phyloP scores from a whole-genome alignment of 2,888 invertebrate species.

The Erebia palarica region DNA sequence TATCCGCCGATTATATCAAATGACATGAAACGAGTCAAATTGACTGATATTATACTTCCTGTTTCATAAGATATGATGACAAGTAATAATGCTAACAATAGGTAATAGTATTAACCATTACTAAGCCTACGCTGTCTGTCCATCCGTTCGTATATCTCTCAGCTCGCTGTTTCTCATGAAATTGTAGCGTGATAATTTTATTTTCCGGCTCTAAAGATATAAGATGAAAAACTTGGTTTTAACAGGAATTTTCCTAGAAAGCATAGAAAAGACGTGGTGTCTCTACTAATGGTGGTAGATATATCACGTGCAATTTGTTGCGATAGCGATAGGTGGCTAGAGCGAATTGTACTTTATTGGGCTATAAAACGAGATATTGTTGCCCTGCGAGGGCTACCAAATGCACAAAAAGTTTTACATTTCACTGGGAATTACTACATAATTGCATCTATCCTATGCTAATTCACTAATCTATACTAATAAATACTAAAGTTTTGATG shows the following conservation, averaged over 20 bases:
- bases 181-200: too few relatives aligned
- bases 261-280: constrained; percentile 37
- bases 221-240: not conserved
- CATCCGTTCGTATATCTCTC: too few relatives aligned
- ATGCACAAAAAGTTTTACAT: constrained; percentile 32
- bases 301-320: constrained; percentile 79
- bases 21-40: too few relatives aligned
- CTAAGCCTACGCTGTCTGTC: too few relatives aligned
- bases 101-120: too few relatives aligned
- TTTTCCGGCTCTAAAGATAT: not conserved
- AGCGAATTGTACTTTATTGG: constrained; percentile 70
- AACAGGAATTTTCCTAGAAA: not conserved
- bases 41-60: too few relatives aligned
- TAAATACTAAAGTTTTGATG: too few relatives aligned
- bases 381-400: constrained; percentile 35
- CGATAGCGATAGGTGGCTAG: constrained; percentile 69
- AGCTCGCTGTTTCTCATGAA: too few relatives aligned
- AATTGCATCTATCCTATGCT: not conserved
- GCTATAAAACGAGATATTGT: constrained; percentile 59
- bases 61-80: too few relatives aligned
- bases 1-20: too few relatives aligned
- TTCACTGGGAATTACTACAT: not conserved
- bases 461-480: too few relatives aligned
- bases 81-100: too few relatives aligned
- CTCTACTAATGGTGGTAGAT: constrained; percentile 60